Percentiles rank a stretch among this genome's conserved stretches.
Evolutionary conservation across 2,113 vertebrate genomes (phyloP).

Genomic region (Zeus faber): DNA sequence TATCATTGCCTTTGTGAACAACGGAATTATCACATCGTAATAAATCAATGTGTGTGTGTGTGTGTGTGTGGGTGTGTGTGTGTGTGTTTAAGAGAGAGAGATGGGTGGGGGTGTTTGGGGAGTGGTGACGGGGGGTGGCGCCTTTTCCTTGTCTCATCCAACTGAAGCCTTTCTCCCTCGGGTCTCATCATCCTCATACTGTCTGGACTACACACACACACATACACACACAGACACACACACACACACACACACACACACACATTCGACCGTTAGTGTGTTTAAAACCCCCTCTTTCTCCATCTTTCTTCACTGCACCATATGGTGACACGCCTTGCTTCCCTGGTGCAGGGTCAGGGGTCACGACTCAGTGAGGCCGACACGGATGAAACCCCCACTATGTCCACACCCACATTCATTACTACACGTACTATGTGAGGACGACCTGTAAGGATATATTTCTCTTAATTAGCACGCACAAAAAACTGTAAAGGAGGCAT

Average conservation of each 20-base stretch:
- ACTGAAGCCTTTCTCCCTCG: conserved; percentile 38
- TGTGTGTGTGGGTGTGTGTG: no score
- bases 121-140: conserved; percentile 27
- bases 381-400: conserved; percentile 12
- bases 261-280: conserved; percentile 23
- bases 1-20: conserved; percentile 54
- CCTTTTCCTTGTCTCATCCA: conserved; percentile 16
- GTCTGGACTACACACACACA: neutral
- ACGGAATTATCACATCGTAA: conserved; percentile 37
- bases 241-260: conserved; percentile 10
- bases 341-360: conserved; percentile 54
- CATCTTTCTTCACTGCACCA: conserved; percentile 50
- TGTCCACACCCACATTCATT: no score
- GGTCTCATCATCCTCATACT: conserved; percentile 48
- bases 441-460: no score
- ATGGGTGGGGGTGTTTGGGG: neutral
- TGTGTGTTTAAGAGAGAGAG: neutral
- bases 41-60: no score
- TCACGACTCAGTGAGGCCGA: conserved; percentile 54
- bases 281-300: conserved; percentile 32
- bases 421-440: no score
- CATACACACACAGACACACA: conserved; percentile 10
- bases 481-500: no score
- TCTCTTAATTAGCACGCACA: no score
- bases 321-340: conserved; percentile 62